Evolutionary conservation across 2,797 vertebrate genomes (phyloP), one percentile per base, ranked within the genome.

Genomic region (Sebastes vulpes): DNA sequence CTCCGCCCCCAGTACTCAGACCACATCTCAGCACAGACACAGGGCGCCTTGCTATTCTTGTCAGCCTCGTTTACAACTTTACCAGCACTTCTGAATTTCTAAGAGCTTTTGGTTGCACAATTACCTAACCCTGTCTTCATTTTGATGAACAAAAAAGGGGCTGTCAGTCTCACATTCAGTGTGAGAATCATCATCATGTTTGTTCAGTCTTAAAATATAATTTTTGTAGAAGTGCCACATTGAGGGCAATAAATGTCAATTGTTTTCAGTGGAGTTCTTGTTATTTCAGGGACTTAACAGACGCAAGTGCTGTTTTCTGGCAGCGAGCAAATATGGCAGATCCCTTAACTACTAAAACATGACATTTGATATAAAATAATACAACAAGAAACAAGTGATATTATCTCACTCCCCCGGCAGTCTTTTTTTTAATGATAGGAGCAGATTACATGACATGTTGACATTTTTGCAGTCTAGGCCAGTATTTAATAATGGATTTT

Each of bases 401-500:
- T 28, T 12, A 48, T 77, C 54, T 75, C 23, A 25, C 12, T 52
- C 42, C n/a, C 11, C 1, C 4, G 7, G 21, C 21, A 25, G 16
- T 35, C 26, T 59, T 54, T 70, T 59, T 54, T 70, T 57, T 4
- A 4, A 31, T 64, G 9, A 9, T 0, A 21, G 31, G 4, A 57
- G 58, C 54, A 26, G 23, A 75, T 66, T 29, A 5, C 14, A 8
- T 66, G 12, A 68, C 70, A 69, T 65, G 14, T 53, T 57, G 31
- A 71, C 32, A 42, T 71, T 65, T 76, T 48, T 32, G 3, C 32
- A 31, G 16, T 35, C 16, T 48, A 4, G 20, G 18, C 23, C 29
- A 6, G 10, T 21, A n/a, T 69, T 63, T 75, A 84, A 42, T 74
- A 72, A 70, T 83, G 14, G 4, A 14, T 77, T 81, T 76, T 56